Conservation (phyloP, 1,140 invertebrate species). For the Leptopilina clavipes region DNA sequence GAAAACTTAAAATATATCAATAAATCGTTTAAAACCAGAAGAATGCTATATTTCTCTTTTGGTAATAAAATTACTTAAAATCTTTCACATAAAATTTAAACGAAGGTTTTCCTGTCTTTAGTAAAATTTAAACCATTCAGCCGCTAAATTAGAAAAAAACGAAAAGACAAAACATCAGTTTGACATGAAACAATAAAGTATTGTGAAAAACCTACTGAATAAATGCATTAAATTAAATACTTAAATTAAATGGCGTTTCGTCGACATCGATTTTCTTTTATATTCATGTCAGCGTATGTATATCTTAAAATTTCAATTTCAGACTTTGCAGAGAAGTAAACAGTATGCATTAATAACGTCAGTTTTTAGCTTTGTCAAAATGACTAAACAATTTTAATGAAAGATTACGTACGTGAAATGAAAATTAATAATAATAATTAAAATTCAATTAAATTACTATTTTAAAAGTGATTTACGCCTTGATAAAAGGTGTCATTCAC, state of each 20-base stretch:
- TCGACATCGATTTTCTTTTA: slow-evolving; percentile 25
- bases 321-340: neutral
- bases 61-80: neutral
- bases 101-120: neutral
- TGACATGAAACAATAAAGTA: neutral
- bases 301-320: neutral
- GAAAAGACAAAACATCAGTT: slow-evolving; percentile 1
- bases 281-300: slow-evolving; percentile 5
- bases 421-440: slow-evolving; percentile 4
- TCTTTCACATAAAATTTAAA: neutral
- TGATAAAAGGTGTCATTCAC: slow-evolving; percentile 11
- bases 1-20: neutral
- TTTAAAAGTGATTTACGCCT: slow-evolving; percentile 2
- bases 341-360: neutral
- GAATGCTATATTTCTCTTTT: neutral
- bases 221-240: slow-evolving; percentile 14
- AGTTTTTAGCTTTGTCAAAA: neutral
- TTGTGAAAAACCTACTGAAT: neutral
- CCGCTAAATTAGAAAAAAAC: slow-evolving; percentile 18
- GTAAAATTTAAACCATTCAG: neutral
- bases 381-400: slow-evolving; percentile 7
- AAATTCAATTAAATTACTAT: neutral
- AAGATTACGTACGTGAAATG: neutral
- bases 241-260: neutral
- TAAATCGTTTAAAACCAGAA: neutral